Conservation (phyloP, 2,888 invertebrate genomes). For the Macrosiphum euphorbiae region DNA sequence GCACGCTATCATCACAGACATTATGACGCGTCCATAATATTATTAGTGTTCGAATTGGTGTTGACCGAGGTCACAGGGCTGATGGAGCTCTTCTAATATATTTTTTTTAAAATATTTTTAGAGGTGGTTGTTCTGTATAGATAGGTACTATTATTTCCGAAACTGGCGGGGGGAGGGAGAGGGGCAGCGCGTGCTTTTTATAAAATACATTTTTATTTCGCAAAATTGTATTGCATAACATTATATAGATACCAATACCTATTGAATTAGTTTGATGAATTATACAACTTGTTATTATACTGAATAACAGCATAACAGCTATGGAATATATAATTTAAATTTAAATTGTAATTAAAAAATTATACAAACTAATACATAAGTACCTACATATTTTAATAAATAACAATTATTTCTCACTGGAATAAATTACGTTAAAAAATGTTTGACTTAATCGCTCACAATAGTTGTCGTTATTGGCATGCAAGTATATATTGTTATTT, state of each 20-base stretch:
- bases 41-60: neutral
- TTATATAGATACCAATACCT: neutral
- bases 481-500: no score
- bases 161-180: fast-evolving
- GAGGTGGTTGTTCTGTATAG: no score
- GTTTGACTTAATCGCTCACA: no score
- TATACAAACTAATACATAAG: neutral
- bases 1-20: neutral
- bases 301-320: neutral
- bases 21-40: neutral
- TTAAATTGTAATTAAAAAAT: neutral
- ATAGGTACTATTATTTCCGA: neutral
- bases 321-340: neutral
- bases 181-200: neutral
- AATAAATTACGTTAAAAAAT: no score
- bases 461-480: no score
- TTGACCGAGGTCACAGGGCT: neutral
- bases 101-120: neutral
- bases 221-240: neutral
- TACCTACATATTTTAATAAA: no score
- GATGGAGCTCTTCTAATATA: neutral
- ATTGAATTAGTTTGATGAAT: neutral
- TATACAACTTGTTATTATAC: neutral
- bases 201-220: neutral
- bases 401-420: no score